Percentiles rank a stretch among this genome's conserved stretches.
phyloP scores from a whole-genome alignment of 2,797 vertebrate genomes.

The Chloroceryle amazona region DNA sequence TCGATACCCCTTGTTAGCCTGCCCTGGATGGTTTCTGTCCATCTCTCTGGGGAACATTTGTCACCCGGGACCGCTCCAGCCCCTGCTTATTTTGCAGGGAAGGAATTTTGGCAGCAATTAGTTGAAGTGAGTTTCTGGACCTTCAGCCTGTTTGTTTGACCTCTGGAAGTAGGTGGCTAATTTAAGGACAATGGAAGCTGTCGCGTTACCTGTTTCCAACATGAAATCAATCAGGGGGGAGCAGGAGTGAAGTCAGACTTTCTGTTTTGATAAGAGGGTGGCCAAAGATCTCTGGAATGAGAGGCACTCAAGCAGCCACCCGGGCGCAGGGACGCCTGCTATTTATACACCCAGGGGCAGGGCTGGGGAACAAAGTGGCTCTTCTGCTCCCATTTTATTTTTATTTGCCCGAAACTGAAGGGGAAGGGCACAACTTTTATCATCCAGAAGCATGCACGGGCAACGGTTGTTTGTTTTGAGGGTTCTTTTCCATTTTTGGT shows the following conservation, averaged over 20 bases:
- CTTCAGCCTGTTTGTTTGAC: slow-evolving; percentile 76
- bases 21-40: slow-evolving; percentile 53
- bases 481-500: neutral
- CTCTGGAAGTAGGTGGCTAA: slow-evolving; percentile 76
- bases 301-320: slow-evolving; percentile 64
- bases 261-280: slow-evolving; percentile 80
- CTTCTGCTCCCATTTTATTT: slow-evolving; percentile 48
- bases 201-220: slow-evolving; percentile 69
- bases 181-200: slow-evolving; percentile 70
- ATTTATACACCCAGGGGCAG: slow-evolving; percentile 65
- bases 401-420: slow-evolving; percentile 33
- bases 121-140: slow-evolving; percentile 22
- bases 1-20: slow-evolving; percentile 61
- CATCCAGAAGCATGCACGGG: neutral
- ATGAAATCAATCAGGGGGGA: slow-evolving; percentile 71
- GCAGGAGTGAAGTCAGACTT: slow-evolving; percentile 73
- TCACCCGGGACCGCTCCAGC: slow-evolving; percentile 58
- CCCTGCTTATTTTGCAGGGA: slow-evolving; percentile 10
- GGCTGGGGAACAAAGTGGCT: slow-evolving; percentile 49
- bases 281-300: slow-evolving; percentile 75
- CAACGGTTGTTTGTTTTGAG: neutral
- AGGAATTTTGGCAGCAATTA: slow-evolving; percentile 74
- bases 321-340: slow-evolving; percentile 39
- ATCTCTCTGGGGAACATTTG: slow-evolving; percentile 74
- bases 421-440: neutral